Percentiles rank a stretch among this genome's conserved stretches.
phyloP scores from a whole-genome alignment of 1,140 invertebrate species.

The Olivierus martensii region DNA sequence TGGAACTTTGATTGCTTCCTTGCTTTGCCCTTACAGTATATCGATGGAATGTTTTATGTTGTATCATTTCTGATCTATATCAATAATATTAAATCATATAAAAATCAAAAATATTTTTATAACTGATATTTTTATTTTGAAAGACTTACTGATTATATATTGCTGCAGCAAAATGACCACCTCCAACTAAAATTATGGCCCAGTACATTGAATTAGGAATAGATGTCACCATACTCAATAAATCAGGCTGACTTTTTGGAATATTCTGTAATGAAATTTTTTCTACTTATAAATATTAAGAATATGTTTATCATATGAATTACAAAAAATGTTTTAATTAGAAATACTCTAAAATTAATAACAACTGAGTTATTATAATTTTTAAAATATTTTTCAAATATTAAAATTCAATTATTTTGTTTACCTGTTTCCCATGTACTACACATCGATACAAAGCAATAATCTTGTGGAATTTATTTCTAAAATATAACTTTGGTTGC shows the following conservation, averaged over 20 bases:
- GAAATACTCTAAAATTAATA: too few species aligned
- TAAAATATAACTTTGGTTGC: constrained; percentile 51
- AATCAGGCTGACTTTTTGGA: too few species aligned
- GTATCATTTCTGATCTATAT: constrained; percentile 38
- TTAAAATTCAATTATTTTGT: too few species aligned
- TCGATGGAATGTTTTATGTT: constrained; percentile 74
- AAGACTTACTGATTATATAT: constrained; percentile 42
- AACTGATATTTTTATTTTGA: too few species aligned
- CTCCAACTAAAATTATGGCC: constrained; percentile 64
- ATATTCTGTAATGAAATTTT: constrained; percentile 14
- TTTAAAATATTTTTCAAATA: too few species aligned
- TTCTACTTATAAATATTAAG: too few species aligned
- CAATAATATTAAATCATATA: too few species aligned
- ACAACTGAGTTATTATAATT: too few species aligned
- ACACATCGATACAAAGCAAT: constrained; percentile 57
- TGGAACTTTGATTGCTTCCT: constrained; percentile 55
- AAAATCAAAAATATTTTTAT: too few species aligned
- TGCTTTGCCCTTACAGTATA: constrained; percentile 73
- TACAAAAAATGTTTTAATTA: too few species aligned
- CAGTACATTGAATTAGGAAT: constrained; percentile 36
- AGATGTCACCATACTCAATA: constrained; percentile 21
- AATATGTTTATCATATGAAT: too few species aligned
- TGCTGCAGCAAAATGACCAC: constrained; percentile 73
- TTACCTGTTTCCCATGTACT: constrained; percentile 27
- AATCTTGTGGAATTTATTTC: constrained; percentile 47